phyloP scores from a whole-genome alignment of 2,888 invertebrate species.

The Sphecodes monilicornis region DNA sequence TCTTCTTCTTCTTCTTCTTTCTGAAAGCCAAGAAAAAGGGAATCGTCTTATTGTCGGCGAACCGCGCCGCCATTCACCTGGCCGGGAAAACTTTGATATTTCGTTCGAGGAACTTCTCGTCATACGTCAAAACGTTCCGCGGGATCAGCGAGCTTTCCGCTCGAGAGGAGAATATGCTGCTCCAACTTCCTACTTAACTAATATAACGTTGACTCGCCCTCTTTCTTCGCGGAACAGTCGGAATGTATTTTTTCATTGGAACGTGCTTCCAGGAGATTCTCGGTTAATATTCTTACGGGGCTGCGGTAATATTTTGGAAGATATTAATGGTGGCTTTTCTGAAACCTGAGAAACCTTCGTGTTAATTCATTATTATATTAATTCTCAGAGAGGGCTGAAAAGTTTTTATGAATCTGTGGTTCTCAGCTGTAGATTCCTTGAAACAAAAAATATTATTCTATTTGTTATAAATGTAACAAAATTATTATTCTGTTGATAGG shows the following conservation, averaged over 20 bases:
- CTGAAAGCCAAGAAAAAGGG: neutral
- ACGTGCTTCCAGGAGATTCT: neutral
- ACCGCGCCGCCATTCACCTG: neutral
- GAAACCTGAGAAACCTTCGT: too few relatives aligned
- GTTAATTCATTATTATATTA: too few relatives aligned
- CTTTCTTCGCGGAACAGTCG: neutral
- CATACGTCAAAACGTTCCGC: slow-evolving; percentile 2
- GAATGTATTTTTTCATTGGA: neutral
- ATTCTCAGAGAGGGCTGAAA: too few relatives aligned
- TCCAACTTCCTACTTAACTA: slow-evolving; percentile 3
- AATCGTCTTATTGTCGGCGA: neutral
- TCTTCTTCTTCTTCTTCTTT: neutral
- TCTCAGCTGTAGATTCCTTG: too few relatives aligned
- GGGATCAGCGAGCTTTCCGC: slow-evolving; percentile 5
- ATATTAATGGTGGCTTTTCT: neutral
- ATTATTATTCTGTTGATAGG: too few relatives aligned
- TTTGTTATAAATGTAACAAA: too few relatives aligned
- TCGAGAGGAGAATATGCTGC: neutral
- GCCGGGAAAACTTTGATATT: neutral
- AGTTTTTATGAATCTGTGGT: too few relatives aligned
- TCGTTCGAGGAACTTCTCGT: neutral
- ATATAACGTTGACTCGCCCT: neutral
- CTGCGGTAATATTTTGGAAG: neutral
- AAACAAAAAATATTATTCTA: too few relatives aligned
- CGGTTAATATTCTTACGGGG: neutral